Base-by-base conservation (phyloP, 1,140 invertebrate species). In the Caenorhabditis remanei region DNA sequence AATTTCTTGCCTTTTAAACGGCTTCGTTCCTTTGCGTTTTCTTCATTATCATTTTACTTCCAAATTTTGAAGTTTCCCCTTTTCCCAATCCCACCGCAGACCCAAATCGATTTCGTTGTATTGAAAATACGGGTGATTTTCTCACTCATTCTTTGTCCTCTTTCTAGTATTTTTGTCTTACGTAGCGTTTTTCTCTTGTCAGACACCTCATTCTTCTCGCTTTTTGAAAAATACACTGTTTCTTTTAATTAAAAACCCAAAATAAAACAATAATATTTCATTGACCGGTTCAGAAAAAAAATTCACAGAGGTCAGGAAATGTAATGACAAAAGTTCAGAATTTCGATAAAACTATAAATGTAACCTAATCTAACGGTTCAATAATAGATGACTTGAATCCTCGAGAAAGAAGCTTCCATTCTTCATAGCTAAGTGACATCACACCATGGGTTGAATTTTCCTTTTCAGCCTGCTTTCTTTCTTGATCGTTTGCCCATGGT, bases 1-100 rank as follows among this genome's bases (percentile, higher is more conserved):
- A 48, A 24, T 79, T 79, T 79, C 71, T 79, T 79, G 71, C 71
- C 71, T 79, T 79, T 79, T 21, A 50, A 79, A 79, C 46, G 46
- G 46, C 71, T 79, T 41, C 46, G 9, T 14, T 21, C n/a, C 41
- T 50, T n/a, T 50, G 46, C 46, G 71, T 50, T 48, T 79, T 79
- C 16, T 13, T 19, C 4, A 11, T 13, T 13, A 50, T 50, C 46
- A 40, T 41, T 24, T 9, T 79, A 19, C 46, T 79, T 48, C n/a
- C 16, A 24, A 24, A 11, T 43, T 79, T 79, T n/a, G 46, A 63
- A 32, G 21, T 79, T 50, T 19, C 32, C 32, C 32, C 32, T 32
- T 32, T 19, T 32, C 41, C 16, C 24, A 65, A 46, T 46, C 43
- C 46, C 43, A 32, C 14, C 61, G n/a, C 61, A 40, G 21, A 63